Conservation (phyloP, 2,113 vertebrate species). For the Hypomesus transpacificus region DNA sequence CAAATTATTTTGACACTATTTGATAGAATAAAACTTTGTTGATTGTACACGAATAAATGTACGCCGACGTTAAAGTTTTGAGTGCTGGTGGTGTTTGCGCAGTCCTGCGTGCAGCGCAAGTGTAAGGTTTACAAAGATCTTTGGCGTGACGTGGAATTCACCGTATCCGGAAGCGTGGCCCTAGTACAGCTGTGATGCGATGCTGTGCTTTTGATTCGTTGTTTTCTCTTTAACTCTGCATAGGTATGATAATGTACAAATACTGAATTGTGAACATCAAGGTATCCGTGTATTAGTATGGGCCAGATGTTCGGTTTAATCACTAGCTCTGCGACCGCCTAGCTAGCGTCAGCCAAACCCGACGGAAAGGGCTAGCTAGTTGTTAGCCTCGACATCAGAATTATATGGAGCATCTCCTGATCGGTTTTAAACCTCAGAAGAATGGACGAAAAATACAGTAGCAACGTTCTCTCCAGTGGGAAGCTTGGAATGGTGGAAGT, state of each 20-base stretch:
- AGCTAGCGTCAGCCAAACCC: too few species aligned
- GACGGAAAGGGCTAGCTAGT: too few species aligned
- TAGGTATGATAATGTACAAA: not conserved
- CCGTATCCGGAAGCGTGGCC: conserved; percentile 56
- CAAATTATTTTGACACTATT: too few species aligned
- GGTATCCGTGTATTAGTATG: not conserved
- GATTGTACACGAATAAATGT: too few species aligned
- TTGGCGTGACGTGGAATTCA: conserved; percentile 41
- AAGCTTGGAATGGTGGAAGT: conserved; percentile 83
- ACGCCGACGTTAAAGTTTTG: too few species aligned
- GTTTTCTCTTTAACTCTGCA: not conserved
- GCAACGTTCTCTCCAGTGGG: conserved; percentile 79
- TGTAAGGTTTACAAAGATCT: not conserved
- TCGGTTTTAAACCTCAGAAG: not conserved
- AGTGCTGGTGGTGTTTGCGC: too few species aligned
- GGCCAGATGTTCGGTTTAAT: not conserved
- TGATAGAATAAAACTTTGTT: too few species aligned
- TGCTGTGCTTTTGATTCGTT: not conserved
- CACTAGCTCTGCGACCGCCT: too few species aligned
- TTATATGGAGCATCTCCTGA: not conserved
- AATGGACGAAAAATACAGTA: conserved; percentile 87
- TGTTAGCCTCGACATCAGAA: not conserved
- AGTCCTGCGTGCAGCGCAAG: not conserved
- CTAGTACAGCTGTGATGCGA: not conserved
- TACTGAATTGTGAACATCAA: not conserved